Percentiles rank a stretch among this genome's conserved stretches.
Evolutionary conservation across 2,888 invertebrate species (phyloP).

Genomic region (Stomorhina lunata): DNA sequence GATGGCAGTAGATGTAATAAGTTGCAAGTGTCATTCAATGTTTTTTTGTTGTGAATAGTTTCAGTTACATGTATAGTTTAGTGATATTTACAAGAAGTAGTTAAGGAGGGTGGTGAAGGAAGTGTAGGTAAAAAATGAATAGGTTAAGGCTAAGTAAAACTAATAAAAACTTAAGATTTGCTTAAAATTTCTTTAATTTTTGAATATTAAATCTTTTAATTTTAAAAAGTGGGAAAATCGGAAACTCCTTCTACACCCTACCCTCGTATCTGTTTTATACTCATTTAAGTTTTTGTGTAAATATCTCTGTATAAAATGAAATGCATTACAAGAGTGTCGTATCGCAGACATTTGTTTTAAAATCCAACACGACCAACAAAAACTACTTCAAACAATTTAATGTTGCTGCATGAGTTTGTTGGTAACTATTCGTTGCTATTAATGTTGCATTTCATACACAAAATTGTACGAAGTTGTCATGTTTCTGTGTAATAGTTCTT

Average conservation of each 20-base stretch:
- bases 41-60: slow-evolving; percentile 37
- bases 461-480: slow-evolving; percentile 49
- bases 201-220: too few relatives aligned
- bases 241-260: too few relatives aligned
- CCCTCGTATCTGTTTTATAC: too few relatives aligned
- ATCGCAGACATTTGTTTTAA: slow-evolving; percentile 37
- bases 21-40: slow-evolving; percentile 48
- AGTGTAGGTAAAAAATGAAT: too few relatives aligned
- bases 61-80: slow-evolving; percentile 6
- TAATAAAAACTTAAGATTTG: too few relatives aligned
- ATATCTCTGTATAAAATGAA: slow-evolving; percentile 6
- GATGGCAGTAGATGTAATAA: not conserved
- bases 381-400: slow-evolving; percentile 9
- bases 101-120: not conserved
- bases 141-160: too few relatives aligned
- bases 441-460: slow-evolving; percentile 42
- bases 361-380: slow-evolving; percentile 6
- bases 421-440: slow-evolving; percentile 24
- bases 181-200: too few relatives aligned
- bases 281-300: too few relatives aligned
- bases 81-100: not conserved
- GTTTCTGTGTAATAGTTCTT: slow-evolving; percentile 31
- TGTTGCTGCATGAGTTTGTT: slow-evolving; percentile 2
- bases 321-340: slow-evolving; percentile 32
- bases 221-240: too few relatives aligned